phyloP scores from a whole-genome alignment of 2,888 invertebrate species.

The Drosophila buzzatii region DNA sequence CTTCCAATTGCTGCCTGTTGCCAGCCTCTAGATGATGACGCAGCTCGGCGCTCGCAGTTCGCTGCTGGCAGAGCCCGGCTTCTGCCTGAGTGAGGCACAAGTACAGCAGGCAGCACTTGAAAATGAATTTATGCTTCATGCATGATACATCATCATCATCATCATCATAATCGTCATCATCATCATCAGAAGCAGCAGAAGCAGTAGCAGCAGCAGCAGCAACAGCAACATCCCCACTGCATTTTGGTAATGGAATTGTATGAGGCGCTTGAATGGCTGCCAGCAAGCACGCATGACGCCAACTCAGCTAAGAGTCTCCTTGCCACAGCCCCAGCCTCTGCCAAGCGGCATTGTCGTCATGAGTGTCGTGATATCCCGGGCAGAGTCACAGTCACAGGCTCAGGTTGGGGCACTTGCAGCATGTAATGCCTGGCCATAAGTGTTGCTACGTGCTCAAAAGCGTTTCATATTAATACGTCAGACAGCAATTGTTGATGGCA shows the following conservation, averaged over 20 bases:
- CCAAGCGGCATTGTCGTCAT: conserved; percentile 60
- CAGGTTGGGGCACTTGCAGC: conserved; percentile 60
- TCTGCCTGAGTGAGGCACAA: conserved; percentile 61
- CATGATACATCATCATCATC: conserved; percentile 79
- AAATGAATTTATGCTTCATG: conserved; percentile 82
- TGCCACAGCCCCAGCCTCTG: conserved; percentile 16
- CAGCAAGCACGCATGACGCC: conserved; percentile 68
- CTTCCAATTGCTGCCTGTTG: conserved; percentile 35
- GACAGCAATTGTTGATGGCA: conserved; percentile 71
- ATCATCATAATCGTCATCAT: conserved; percentile 61
- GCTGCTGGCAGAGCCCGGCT: conserved; percentile 28
- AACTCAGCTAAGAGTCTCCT: conserved; percentile 28
- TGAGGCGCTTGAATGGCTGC: conserved; percentile 67
- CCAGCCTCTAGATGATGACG: conserved; percentile 51
- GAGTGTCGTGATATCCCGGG: conserved; percentile 73
- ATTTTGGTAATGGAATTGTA: conserved; percentile 80
- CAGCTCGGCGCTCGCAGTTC: conserved; percentile 33
- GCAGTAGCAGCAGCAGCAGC: conserved; percentile 21
- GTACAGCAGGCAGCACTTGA: conserved; percentile 70
- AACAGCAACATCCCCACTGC: conserved; percentile 50
- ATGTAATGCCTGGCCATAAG: conserved; percentile 81
- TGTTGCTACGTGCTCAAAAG: conserved; percentile 83
- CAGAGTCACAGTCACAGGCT: conserved; percentile 44
- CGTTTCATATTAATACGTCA: conserved; percentile 81
- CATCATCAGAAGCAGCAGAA: conserved; percentile 34